Base-by-base conservation (phyloP, 2,113 vertebrate genomes). In the Catagonus wagneri region DNA sequence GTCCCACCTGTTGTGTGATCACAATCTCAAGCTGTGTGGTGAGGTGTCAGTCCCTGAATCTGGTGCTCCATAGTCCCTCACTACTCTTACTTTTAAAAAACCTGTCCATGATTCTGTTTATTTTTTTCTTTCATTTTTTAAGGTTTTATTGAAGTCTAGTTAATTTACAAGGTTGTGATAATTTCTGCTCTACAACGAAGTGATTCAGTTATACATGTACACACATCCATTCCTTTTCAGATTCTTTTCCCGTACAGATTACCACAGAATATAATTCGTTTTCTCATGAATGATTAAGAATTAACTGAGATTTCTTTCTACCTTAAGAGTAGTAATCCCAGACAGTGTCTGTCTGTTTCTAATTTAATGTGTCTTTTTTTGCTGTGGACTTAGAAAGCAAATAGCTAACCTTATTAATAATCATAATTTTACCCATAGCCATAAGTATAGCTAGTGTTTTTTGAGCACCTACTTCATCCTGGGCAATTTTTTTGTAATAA, bases 311-410 rank as follows among this genome's bases (percentile, higher is more conserved):
- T 60, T 87, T 96, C 65, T 80, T 93, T 93, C 32, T 95, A 34
- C 27, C 34, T 13, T 52, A 34, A 96, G 60, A 54, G 10, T 86
- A 74, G 56, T 80, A 16, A 93, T 86, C 75, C 52, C 29, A 22
- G 19, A 14, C 23, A 23, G 13, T 63, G 72, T 86, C 71, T 91
- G 29, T 68, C 1, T 76, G 50, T 66, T 94, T 90, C 61, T 87
- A 75, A 94, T 90, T 93, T 93, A 93, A 32, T 80, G 32, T 12
- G 76, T 89, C 56, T 97, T 78, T 89, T 89, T 96, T 95, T 96
- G 16, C 83, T 71, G 15, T 96, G 63, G 39, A 23, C 25, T 93
- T 23, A 25, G 39, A 95, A 95, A 74, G 25, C 54, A 36, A n/a
- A 50, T 4, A 65, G 36, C 60, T 85, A 56, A 65, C 10, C 87